Evolutionary conservation across 2,888 invertebrate species (phyloP).

Genomic region (Cepaea hortensis): DNA sequence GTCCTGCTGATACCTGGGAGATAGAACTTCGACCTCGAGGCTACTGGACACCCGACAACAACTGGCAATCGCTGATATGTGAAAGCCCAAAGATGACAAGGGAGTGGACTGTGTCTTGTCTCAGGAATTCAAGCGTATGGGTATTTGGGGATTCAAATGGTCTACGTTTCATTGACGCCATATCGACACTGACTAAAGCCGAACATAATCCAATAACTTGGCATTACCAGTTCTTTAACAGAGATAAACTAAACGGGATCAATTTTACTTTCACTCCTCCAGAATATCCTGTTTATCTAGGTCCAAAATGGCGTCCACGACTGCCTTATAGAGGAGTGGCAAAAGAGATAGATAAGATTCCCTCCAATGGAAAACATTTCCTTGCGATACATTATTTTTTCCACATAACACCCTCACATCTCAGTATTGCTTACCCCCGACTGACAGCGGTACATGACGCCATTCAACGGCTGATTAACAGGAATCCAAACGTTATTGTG

Average conservation of each 20-base stretch:
- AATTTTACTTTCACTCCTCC: constrained; percentile 2
- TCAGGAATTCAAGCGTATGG: too few relatives aligned
- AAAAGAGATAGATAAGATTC: constrained; percentile 24
- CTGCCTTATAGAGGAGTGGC: constrained; percentile 24
- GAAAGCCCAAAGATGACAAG: not conserved
- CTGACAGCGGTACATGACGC: too few relatives aligned
- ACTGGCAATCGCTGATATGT: too few relatives aligned
- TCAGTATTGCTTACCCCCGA: constrained; percentile 1
- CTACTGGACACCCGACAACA: too few relatives aligned
- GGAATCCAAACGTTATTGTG: constrained; percentile 27
- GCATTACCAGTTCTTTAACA: not conserved
- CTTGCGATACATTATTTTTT: constrained; percentile 31
- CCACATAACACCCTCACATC: constrained; percentile 15
- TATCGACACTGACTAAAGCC: not conserved
- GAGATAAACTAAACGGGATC: not conserved
- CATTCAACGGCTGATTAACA: not conserved
- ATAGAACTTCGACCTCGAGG: too few relatives aligned
- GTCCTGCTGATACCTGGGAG: too few relatives aligned
- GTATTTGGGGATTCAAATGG: constrained; percentile 41
- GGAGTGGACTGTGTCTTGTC: too few relatives aligned
- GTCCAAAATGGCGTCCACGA: not conserved
- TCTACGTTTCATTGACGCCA: not conserved
- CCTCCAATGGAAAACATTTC: constrained; percentile 20
- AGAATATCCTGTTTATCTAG: constrained; percentile 25
- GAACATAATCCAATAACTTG: not conserved